Conservation (phyloP, 1,140 invertebrate genomes). For the Hycleus cichorii region DNA sequence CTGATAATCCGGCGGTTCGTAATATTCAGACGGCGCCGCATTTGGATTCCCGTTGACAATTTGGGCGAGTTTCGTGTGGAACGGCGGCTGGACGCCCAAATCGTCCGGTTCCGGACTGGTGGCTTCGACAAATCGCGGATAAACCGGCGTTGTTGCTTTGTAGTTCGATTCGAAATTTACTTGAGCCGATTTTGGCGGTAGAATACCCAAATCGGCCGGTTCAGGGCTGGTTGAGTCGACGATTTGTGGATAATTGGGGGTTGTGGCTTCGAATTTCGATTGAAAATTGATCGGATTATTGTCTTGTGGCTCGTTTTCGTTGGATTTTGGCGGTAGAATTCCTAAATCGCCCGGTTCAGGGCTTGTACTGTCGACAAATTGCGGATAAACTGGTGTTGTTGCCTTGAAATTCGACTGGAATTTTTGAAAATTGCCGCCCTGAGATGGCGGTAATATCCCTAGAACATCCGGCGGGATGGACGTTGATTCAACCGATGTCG, state of each 20-base stretch:
- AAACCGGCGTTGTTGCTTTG: constrained; percentile 30
- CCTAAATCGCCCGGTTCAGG: constrained; percentile 15
- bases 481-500: constrained; percentile 7
- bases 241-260: constrained; percentile 29
- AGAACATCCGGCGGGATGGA: background rate
- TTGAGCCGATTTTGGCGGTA: background rate
- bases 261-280: constrained; percentile 30
- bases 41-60: background rate
- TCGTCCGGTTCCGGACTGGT: constrained; percentile 21
- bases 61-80: no score
- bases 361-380: constrained; percentile 21
- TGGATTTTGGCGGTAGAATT: background rate
- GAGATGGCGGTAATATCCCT: background rate
- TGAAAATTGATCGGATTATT: background rate
- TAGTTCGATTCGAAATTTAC: constrained; percentile 15
- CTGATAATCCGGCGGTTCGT: constrained; percentile 16
- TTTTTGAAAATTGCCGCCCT: background rate
- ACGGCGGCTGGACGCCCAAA: constrained; percentile 10
- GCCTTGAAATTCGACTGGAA: constrained; percentile 23
- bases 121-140: constrained; percentile 26
- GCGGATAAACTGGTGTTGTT: constrained; percentile 32
- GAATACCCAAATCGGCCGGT: constrained; percentile 20
- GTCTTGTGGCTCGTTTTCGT: background rate
- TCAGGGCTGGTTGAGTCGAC: constrained; percentile 23
- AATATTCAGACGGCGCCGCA: constrained; percentile 2